Evolutionary conservation across 2,888 invertebrate genomes (phyloP).

Genomic region (Limenitis camilla): DNA sequence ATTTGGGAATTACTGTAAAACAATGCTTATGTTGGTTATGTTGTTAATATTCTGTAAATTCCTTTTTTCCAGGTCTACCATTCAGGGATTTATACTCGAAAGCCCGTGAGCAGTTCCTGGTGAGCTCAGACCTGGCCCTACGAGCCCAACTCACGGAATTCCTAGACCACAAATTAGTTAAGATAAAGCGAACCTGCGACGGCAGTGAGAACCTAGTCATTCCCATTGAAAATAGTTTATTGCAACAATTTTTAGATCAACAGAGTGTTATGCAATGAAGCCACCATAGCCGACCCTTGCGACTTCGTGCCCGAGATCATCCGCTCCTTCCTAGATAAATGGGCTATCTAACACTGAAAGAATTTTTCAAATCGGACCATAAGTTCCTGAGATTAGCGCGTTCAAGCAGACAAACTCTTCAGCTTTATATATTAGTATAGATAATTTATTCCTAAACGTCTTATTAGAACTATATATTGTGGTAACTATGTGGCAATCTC

Average conservation of each 20-base stretch:
- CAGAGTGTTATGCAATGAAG: slow-evolving; percentile 40
- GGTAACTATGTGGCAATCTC: no score
- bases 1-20: no score
- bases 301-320: no score
- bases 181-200: slow-evolving; percentile 84
- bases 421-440: no score
- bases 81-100: slow-evolving; percentile 91
- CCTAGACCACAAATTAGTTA: slow-evolving; percentile 93
- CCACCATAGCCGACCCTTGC: no score
- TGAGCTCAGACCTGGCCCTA: slow-evolving; percentile 92
- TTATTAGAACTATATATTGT: no score
- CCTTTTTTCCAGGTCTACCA: slow-evolving; percentile 79
- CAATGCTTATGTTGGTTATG: background rate
- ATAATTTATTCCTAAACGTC: no score
- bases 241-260: slow-evolving; percentile 85
- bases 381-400: no score
- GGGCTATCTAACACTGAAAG: no score
- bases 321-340: no score
- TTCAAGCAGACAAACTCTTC: no score
- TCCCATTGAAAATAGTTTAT: slow-evolving; percentile 81
- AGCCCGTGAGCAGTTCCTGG: slow-evolving; percentile 91
- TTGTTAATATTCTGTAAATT: background rate
- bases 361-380: no score
- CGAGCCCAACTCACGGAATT: slow-evolving; percentile 96
- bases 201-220: slow-evolving; percentile 88